phyloP scores from a whole-genome alignment of 2,888 invertebrate species.

The Patella depressa region DNA sequence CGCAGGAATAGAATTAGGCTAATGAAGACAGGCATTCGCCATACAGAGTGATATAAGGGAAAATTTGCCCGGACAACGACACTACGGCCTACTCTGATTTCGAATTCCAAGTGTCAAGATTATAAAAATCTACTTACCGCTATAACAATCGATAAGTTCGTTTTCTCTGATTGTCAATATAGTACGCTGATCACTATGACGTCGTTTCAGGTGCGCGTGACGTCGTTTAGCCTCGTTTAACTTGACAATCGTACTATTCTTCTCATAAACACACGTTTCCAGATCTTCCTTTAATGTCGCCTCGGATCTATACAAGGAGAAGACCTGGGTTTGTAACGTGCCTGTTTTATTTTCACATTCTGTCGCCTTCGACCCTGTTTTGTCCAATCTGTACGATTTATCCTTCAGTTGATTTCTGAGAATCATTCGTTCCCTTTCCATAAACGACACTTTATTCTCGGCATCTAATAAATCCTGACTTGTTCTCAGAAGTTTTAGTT shows the following conservation, averaged over 20 bases:
- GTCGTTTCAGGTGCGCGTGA: conserved; percentile 41
- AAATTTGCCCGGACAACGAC: too few species aligned
- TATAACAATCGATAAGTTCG: conserved; percentile 58
- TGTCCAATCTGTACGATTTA: conserved; percentile 44
- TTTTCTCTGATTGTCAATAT: conserved; percentile 47
- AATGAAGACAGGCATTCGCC: too few species aligned
- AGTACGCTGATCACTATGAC: conserved; percentile 38
- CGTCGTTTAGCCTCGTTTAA: conserved; percentile 38
- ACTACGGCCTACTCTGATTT: too few species aligned
- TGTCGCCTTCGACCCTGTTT: conserved; percentile 32
- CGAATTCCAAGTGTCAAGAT: too few species aligned
- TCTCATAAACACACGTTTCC: conserved; percentile 42
- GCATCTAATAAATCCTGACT: conserved; percentile 48
- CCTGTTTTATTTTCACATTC: conserved; percentile 31
- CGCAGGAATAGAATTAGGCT: too few species aligned
- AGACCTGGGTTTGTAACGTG: conserved; percentile 33
- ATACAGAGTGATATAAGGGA: too few species aligned
- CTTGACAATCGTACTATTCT: conserved; percentile 41
- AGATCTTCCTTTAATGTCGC: conserved; percentile 53
- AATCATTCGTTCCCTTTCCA: conserved; percentile 54
- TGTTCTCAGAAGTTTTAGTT: conserved; percentile 46
- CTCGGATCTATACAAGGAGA: conserved; percentile 53
- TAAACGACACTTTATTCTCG: conserved; percentile 47
- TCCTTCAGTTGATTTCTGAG: conserved; percentile 59
- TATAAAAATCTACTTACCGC: conserved; percentile 43